Evolutionary conservation across 1,140 invertebrate species (phyloP).

Genomic region (Odontomachus brunneus): DNA sequence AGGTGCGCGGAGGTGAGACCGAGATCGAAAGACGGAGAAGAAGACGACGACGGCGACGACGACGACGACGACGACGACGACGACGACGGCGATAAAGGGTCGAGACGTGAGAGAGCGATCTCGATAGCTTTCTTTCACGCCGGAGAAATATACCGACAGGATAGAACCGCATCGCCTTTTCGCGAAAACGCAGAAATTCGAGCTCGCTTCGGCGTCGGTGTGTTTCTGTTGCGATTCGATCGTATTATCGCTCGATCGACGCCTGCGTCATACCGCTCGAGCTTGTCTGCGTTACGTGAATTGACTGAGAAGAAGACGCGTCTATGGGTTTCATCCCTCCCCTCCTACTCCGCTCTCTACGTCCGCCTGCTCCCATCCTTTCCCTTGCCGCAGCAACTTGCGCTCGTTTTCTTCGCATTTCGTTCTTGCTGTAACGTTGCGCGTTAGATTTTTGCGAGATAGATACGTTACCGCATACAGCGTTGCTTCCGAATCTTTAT

Average conservation of each 20-base stretch:
- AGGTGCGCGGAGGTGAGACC: not conserved
- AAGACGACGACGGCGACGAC: no score
- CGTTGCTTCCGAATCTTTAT: no score
- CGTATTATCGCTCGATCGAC: slow-evolving; percentile 60
- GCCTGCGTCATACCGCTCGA: not conserved
- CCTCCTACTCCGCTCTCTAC: no score
- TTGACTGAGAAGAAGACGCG: slow-evolving; percentile 26
- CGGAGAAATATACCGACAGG: slow-evolving; percentile 32
- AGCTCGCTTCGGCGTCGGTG: slow-evolving; percentile 1
- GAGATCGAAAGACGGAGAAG: not conserved
- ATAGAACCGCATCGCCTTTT: slow-evolving; percentile 53
- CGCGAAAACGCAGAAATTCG: slow-evolving; percentile 51
- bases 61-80: no score
- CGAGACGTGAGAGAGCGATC: slow-evolving; percentile 35
- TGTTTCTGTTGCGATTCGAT: slow-evolving; percentile 38
- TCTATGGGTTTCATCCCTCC: not conserved
- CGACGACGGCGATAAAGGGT: not conserved
- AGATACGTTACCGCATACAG: no score
- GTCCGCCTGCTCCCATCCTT: no score
- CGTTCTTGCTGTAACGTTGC: no score
- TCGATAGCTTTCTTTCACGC: slow-evolving; percentile 60
- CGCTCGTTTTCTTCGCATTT: no score
- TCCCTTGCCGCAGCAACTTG: not conserved
- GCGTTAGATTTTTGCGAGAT: no score
- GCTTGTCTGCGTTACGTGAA: slow-evolving; percentile 13